phyloP scores from a whole-genome alignment of 2,888 invertebrate genomes.

The Drosophila mayaguana region DNA sequence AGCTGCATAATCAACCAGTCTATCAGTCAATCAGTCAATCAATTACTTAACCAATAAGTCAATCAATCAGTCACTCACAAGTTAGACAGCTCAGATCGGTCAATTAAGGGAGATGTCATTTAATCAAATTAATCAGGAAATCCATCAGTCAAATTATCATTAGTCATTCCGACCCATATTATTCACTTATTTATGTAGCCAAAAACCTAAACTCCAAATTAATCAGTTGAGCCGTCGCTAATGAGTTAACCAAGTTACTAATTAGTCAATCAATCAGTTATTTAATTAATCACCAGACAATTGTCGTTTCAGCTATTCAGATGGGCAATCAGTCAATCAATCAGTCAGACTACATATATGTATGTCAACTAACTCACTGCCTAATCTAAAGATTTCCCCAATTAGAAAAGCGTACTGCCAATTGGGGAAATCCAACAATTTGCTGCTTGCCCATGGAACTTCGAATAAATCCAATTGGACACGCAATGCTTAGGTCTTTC shows the following conservation, averaged over 20 bases:
- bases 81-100: no score
- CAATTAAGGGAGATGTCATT: no score
- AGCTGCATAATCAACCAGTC: not conserved
- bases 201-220: not conserved
- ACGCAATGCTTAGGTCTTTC: conserved; percentile 5
- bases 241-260: not conserved
- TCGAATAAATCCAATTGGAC: conserved; percentile 6
- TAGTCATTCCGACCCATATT: not conserved
- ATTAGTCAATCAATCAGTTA: not conserved
- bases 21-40: not conserved
- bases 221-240: not conserved
- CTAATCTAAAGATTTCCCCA: not conserved
- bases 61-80: not conserved
- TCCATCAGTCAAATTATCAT: not conserved
- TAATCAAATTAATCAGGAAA: not conserved
- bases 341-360: no score
- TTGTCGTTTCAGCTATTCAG: not conserved
- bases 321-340: not conserved
- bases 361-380: not conserved
- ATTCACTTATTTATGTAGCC: not conserved
- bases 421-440: not conserved
- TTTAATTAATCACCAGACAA: not conserved
- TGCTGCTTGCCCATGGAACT: not conserved
- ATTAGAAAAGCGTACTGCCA: not conserved
- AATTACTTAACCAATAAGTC: not conserved